phyloP scores from a whole-genome alignment of 2,797 vertebrate genomes.

The Graptemys geographica region DNA sequence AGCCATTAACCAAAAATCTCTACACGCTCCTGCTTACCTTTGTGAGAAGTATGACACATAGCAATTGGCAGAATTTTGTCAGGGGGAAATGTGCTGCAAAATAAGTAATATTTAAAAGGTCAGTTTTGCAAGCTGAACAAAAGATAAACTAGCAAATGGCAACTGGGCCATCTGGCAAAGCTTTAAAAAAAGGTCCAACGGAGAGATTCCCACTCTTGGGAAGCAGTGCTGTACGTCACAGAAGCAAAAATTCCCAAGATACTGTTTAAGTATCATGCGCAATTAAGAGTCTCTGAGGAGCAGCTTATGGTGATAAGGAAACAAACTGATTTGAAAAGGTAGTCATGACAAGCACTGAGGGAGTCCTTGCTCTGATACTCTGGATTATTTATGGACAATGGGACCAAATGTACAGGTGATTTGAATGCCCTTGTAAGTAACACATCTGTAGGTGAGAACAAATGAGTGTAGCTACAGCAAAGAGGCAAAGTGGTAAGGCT shows the following conservation, averaged over 20 bases:
- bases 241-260: conserved; percentile 33
- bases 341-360: neutral
- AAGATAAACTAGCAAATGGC: conserved; percentile 6
- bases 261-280: conserved; percentile 15
- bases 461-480: neutral
- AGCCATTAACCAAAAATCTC: neutral
- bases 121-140: conserved; percentile 3
- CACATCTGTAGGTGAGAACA: neutral
- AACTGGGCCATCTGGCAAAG: conserved; percentile 1
- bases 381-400: neutral
- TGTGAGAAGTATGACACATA: neutral
- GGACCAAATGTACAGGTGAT: neutral
- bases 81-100: conserved; percentile 5
- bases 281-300: conserved; percentile 11
- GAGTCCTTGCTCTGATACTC: conserved; percentile 43
- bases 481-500: neutral
- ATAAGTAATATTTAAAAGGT: neutral
- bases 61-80: conserved; percentile 9
- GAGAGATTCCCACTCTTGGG: neutral
- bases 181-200: neutral
- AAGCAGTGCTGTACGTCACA: neutral
- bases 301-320: neutral
- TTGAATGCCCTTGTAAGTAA: neutral
- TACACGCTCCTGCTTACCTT: neutral
- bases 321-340: conserved; percentile 9